Conservation (phyloP, 2,113 vertebrate species). For the Marmota monax region DNA sequence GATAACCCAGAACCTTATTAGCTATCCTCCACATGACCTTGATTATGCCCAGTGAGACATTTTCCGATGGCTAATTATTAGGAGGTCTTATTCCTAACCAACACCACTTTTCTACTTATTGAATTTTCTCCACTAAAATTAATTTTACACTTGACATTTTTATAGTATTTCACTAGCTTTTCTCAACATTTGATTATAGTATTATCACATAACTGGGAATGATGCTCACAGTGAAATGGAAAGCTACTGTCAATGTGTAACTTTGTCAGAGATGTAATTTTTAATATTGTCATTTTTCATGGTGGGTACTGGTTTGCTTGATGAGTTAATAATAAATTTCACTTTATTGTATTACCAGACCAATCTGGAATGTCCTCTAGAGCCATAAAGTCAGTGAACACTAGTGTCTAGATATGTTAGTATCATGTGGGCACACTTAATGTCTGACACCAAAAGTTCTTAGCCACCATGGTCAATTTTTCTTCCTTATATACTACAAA, state of each 20-base stretch:
- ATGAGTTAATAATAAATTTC: not conserved
- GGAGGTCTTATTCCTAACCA: not conserved
- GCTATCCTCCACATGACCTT: not conserved
- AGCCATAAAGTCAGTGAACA: not conserved
- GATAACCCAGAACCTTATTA: not conserved
- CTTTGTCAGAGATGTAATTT: constrained; percentile 49
- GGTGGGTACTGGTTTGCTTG: not conserved
- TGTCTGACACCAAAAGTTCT: constrained; percentile 23
- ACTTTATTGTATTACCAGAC: not conserved
- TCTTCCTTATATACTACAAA: not conserved
- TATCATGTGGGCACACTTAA: not conserved
- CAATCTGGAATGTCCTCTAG: not conserved
- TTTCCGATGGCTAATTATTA: constrained; percentile 50
- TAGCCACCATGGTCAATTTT: not conserved
- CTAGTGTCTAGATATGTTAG: not conserved
- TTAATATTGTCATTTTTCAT: constrained; percentile 41
- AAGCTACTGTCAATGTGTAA: constrained; percentile 8
- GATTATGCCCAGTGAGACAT: not conserved
- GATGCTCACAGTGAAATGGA: not conserved
- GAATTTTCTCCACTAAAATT: constrained; percentile 58
- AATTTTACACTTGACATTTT: constrained; percentile 73
- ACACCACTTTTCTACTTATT: constrained; percentile 18
- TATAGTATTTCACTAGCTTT: constrained; percentile 36
- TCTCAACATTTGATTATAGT: constrained; percentile 30
- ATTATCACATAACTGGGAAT: constrained; percentile 21